phyloP scores from a whole-genome alignment of 2,113 vertebrate genomes.

The Embiotoca jacksoni region DNA sequence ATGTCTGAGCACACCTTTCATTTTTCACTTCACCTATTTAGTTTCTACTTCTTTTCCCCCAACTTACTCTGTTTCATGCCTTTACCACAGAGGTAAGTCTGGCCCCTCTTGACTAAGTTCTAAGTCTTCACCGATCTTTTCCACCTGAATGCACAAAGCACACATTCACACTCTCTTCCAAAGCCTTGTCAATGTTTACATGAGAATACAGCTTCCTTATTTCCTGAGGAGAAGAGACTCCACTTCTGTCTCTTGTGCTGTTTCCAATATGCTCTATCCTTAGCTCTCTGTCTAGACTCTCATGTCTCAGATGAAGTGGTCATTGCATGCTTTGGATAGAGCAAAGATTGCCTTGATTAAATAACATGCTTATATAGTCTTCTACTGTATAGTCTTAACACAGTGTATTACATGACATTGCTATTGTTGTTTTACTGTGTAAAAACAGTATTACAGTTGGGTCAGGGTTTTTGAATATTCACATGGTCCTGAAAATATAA shows the following conservation, averaged over 20 bases:
- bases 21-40: too few relatives aligned
- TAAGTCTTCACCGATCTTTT: slow-evolving; percentile 4
- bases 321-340: too few relatives aligned
- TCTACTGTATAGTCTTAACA: too few relatives aligned
- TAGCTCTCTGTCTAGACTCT: not conserved
- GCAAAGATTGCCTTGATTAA: too few relatives aligned
- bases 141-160: not conserved
- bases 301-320: not conserved
- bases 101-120: not conserved
- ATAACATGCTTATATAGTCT: too few relatives aligned
- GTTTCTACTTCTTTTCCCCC: too few relatives aligned
- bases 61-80: too few relatives aligned
- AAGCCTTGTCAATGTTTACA: not conserved
- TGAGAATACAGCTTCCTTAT: not conserved
- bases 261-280: not conserved
- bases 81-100: not conserved
- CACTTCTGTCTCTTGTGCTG: not conserved
- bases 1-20: not conserved
- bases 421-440: too few relatives aligned
- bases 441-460: too few relatives aligned
- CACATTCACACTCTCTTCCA: not conserved
- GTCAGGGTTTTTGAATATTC: too few relatives aligned
- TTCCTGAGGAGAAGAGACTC: not conserved
- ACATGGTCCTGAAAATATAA: too few relatives aligned
- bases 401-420: too few relatives aligned